Base-by-base conservation (phyloP, 1,140 invertebrate genomes). In the Pectinophora gossypiella region DNA sequence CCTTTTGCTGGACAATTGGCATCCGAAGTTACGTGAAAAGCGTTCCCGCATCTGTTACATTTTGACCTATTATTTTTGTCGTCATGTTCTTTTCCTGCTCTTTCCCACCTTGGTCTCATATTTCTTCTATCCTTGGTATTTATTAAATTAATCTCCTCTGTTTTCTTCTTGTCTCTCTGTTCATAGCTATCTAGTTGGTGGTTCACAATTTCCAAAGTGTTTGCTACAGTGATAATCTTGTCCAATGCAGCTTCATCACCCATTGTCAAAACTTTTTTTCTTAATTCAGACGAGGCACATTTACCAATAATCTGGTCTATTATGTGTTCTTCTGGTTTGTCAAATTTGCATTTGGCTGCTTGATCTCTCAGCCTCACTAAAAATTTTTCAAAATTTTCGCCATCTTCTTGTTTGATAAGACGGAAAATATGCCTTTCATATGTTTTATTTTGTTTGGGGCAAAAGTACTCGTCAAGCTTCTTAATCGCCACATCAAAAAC, bases 401-500 rank as follows among this genome's bases (percentile, higher is more conserved):
- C 18, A 3, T 51, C 42, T 22, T 44, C 42, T 36, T 47, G 45
- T 32, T 47, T 47, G 1, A 47, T 32, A 19, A 5, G 45, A 3
- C 45, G 21, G 15, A 47, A 47, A 15, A 47, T 23, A 18, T 47
- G 45, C 7, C 45, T 6, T 18, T 47, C 45, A 18, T 47, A 47
- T 6, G 19, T 16, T n/a, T 16, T 6, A 27, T 32, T 64, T 18
- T 57, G 49, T 42, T 64, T 63, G 10, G 69, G 64, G 5, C 35
- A 2, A 47, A 72, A 72, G 23, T 69, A 70, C 4, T 51, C 40
- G 35, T 68, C 23, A 2, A 68, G 38, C 49, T 61, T 71, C 1
- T 56, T 12, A 20, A 68, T 51, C 7, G 68, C 65, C 19, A 61
- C 49, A 36, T 54, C 18, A 49, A 54, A 66, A n/a, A 62, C 51